Evolutionary conservation across 2,113 vertebrate genomes (phyloP).

Genomic region (Lethenteron camtschaticum): DNA sequence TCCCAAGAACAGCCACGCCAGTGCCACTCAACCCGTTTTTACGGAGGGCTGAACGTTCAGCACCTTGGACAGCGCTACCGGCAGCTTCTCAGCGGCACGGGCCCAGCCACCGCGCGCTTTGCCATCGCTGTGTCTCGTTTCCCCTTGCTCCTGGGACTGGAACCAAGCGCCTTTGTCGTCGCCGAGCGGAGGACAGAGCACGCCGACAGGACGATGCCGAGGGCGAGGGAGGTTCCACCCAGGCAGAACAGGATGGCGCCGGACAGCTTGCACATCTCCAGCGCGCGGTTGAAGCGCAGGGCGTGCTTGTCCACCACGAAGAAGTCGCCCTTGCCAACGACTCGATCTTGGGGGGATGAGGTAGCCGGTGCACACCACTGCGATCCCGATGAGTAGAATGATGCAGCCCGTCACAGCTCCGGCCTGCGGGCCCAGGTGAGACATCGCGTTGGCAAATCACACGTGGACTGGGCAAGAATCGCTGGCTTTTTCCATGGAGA

Average conservation of each 20-base stretch:
- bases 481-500: too few species aligned
- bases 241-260: slow-evolving; percentile 14
- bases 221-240: slow-evolving; percentile 11
- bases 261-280: slow-evolving; percentile 16
- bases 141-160: too few species aligned
- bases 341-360: slow-evolving; percentile 21
- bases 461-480: not conserved
- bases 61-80: too few species aligned
- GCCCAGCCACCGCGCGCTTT: too few species aligned
- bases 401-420: slow-evolving; percentile 15
- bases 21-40: too few species aligned
- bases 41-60: too few species aligned
- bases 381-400: slow-evolving; percentile 17
- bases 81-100: too few species aligned
- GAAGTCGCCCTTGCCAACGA: slow-evolving; percentile 18
- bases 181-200: too few species aligned
- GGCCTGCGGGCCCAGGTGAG: slow-evolving; percentile 14
- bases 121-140: too few species aligned
- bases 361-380: slow-evolving; percentile 16
- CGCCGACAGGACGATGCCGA: too few species aligned
- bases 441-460: not conserved
- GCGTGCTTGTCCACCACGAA: slow-evolving; percentile 19
- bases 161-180: too few species aligned
- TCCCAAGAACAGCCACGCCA: too few species aligned
- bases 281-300: slow-evolving; percentile 16